These are phyloP conservation scores for Enteromius afrohamiltoni DNA, from an alignment of 2,797 vertebrate genomes.

Conservation along the genomic window DNA sequence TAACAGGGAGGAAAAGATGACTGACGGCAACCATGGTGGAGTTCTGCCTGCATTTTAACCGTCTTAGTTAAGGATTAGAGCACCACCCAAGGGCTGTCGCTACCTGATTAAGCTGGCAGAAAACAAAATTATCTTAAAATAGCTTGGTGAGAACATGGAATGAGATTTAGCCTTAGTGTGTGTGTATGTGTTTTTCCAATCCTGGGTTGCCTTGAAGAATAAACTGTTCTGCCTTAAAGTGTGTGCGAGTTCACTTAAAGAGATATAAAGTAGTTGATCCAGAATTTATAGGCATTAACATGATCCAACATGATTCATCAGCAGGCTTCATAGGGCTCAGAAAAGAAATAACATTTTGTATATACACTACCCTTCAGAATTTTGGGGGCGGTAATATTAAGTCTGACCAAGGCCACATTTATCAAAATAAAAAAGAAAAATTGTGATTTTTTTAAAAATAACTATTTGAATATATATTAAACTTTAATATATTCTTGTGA, in stretches of 20 bases:
- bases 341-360: neutral
- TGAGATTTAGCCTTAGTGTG: neutral
- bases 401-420: neutral
- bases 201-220: neutral
- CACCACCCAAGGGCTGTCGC: constrained; percentile 39
- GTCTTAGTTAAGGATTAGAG: constrained; percentile 35
- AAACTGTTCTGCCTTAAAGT: neutral
- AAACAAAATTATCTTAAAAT: constrained; percentile 38
- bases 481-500: too few species aligned
- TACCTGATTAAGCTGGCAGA: constrained; percentile 42
- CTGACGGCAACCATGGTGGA: constrained; percentile 50
- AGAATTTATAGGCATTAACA: neutral
- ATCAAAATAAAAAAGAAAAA: neutral
- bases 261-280: constrained; percentile 1
- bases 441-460: too few species aligned
- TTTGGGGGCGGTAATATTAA: neutral
- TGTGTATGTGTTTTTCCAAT: neutral
- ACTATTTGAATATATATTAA: too few species aligned
- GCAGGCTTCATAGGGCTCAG: neutral
- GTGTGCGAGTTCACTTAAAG: constrained; percentile 5
- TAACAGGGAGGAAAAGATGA: constrained; percentile 45
- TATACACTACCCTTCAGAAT: neutral
- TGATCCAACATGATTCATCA: constrained; percentile 9
- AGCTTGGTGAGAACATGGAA: neutral
- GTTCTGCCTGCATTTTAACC: constrained; percentile 34